phyloP scores from a whole-genome alignment of 2,888 invertebrate genomes.

The Drosophila pseudotakahashii region DNA sequence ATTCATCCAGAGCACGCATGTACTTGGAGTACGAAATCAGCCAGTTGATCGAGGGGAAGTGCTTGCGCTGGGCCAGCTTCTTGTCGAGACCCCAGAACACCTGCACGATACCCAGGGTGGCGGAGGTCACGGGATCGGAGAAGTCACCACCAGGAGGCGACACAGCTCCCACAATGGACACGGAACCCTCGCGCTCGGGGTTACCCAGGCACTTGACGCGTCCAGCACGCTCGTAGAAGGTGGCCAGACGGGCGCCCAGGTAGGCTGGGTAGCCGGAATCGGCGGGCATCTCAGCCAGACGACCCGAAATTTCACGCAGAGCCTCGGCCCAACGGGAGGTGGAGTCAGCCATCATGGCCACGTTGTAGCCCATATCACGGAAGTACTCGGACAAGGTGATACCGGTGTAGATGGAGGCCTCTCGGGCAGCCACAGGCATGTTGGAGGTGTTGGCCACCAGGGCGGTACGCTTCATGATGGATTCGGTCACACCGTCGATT shows the following conservation, averaged over 20 bases:
- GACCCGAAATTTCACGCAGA: conserved; percentile 96
- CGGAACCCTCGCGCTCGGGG: conserved; percentile 98
- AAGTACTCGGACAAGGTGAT: conserved; percentile 99
- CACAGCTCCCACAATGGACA: conserved; percentile 99
- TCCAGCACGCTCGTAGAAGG: conserved; percentile 99
- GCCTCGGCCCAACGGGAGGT: conserved; percentile 99
- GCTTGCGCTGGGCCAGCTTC: conserved; percentile 99
- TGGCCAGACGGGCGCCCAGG: conserved; percentile 97
- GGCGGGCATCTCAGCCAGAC: conserved; percentile 99
- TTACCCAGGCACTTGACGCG: conserved; percentile 98
- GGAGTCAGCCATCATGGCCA: conserved; percentile 99
- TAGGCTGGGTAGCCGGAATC: conserved; percentile 99
- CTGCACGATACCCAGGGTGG: conserved; percentile 98
- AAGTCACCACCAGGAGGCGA: conserved; percentile 99
- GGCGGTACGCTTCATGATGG: conserved; percentile 99
- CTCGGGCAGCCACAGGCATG: conserved; percentile 99
- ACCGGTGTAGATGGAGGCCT: conserved; percentile 99
- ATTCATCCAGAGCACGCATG: conserved; percentile 98
- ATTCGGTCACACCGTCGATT: conserved; percentile 97
- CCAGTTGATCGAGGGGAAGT: conserved; percentile 99
- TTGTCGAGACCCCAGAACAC: conserved; percentile 99
- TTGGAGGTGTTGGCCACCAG: conserved; percentile 99
- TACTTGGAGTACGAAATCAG: conserved; percentile 99
- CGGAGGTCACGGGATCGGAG: conserved; percentile 99
- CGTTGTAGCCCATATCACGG: conserved; percentile 99